Base-by-base conservation (phyloP, 2,888 invertebrate genomes). In the Protophormia terraenovae region DNA sequence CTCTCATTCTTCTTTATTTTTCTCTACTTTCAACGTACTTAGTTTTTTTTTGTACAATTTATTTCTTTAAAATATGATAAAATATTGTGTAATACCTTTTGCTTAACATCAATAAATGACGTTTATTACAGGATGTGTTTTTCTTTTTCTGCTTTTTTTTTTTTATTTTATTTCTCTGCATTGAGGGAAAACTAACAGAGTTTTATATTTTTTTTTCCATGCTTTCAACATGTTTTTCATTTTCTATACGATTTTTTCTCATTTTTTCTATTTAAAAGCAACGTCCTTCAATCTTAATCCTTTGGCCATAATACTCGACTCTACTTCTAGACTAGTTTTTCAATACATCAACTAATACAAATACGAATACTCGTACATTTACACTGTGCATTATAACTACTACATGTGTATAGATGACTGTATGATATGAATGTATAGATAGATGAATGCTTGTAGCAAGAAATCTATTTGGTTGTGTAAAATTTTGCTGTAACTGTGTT, bases 71-170 rank as follows among this genome's bases (percentile, higher is more conserved):
- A 73, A 62, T 62, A 72, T 62, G 53, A 82, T 66, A 71, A 82
- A 75, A 55, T 58, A 71, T 75, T 75, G 29, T 71, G 85, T 82
- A 82, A 85, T 72, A 69, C 50, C 78, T 64, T 71, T 53, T 64
- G 78, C 75, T 82, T 75, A 82, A 79, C 71, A 79, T 58, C 75
- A 71, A 85, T 78, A 75, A 85, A 85, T 85, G 69, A 71, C 71
- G 58, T 71, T 76, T 82, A 82, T 82, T 77, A 77, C 45, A 71
- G 71, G 12, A 50, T 50, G 14, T 81, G 16, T 73, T 73, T 58
- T 66, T 41, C 16, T 45, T 2, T 10, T 10, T 16, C 12, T 50
- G 16, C 7, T 27, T 77, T 32, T 35, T 6, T 35, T 19, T 16
- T 29, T 55, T 55, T 45, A 14, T 4, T 69, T 50, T 6, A n/a